Conservation (phyloP, 1,140 invertebrate genomes). For the Pentalonia nigronervosa region DNA sequence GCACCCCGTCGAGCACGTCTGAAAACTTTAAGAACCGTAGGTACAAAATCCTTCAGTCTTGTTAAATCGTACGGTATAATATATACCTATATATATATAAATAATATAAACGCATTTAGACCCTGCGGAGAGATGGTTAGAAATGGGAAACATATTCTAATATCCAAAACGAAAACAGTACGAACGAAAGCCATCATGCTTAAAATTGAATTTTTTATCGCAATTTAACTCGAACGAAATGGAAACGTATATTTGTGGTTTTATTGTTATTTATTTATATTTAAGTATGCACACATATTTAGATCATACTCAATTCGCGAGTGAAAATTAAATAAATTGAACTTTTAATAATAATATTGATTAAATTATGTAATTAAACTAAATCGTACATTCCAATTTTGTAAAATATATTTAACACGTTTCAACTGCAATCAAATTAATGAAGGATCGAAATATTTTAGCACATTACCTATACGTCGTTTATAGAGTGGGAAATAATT, state of each 20-base stretch:
- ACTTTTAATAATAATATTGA: background rate
- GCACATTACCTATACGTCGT: background rate
- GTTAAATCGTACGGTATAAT: background rate
- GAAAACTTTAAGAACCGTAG: background rate
- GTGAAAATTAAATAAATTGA: background rate
- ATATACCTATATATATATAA: background rate
- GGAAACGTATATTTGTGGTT: background rate
- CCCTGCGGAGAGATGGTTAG: background rate
- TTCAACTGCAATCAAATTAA: slow-evolving; percentile 9
- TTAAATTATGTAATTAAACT: background rate
- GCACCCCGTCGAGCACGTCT: background rate
- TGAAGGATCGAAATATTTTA: background rate
- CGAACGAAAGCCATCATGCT: background rate
- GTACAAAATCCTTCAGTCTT: background rate
- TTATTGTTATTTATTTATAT: slow-evolving; percentile 2
- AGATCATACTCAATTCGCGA: background rate
- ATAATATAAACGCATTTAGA: background rate
- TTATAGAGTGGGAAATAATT: background rate
- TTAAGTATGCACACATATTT: background rate
- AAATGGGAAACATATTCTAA: background rate
- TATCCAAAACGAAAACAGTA: background rate
- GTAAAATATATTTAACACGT: background rate
- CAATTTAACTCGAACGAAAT: background rate
- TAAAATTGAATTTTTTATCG: background rate
- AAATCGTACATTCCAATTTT: too few species aligned